Conservation (phyloP, 2,797 vertebrate species). For the Tenualosa thibaudeaui region DNA sequence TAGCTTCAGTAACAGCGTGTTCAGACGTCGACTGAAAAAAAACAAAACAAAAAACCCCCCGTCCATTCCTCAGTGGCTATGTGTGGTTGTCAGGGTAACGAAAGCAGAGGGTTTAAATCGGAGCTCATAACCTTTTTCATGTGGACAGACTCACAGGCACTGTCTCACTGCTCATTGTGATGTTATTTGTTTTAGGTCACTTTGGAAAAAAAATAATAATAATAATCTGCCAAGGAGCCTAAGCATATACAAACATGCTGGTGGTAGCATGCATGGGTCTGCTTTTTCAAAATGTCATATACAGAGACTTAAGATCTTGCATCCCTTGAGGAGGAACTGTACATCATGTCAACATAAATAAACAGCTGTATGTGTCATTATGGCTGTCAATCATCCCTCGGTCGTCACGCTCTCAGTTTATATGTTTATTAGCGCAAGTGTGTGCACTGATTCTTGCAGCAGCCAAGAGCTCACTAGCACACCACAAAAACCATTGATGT, state of each 20-base stretch:
- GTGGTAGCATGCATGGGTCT: not conserved
- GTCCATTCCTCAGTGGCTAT: not conserved
- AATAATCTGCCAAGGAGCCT: no score
- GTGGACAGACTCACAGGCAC: not conserved
- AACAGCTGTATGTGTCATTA: slow-evolving; percentile 2
- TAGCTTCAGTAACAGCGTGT: not conserved
- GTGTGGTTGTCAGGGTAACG: slow-evolving; percentile 13
- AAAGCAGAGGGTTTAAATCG: not conserved
- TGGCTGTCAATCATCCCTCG: not conserved
- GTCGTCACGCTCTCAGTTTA: not conserved
- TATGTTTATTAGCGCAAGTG: not conserved
- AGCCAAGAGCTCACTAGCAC: not conserved
- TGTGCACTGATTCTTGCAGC: not conserved
- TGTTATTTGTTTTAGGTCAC: no score
- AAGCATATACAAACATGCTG: not conserved
- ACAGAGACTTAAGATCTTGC: not conserved
- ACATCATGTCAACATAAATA: slow-evolving; percentile 1
- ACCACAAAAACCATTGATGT: not conserved
- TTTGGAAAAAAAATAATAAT: no score
- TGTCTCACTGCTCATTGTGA: not conserved
- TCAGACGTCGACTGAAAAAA: not conserved
- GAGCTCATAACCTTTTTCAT: not conserved
- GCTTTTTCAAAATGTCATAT: not conserved
- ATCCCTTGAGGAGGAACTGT: not conserved
- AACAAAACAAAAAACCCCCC: not conserved